Conservation (phyloP, 92 coral and sea anemone species). For the Actinostola sp. region DNA sequence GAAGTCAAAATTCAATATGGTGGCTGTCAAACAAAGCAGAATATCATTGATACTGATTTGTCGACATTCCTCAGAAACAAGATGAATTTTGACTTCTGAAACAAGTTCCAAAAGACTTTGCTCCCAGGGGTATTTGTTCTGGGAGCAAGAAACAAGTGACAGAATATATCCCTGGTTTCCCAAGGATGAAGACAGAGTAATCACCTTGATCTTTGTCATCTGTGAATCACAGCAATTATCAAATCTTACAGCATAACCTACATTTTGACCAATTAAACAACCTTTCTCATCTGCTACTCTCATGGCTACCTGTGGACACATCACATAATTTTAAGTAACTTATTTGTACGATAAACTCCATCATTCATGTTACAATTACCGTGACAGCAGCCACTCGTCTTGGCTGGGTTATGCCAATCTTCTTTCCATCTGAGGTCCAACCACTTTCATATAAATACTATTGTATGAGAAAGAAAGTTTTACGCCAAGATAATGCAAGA, state of each 20-base stretch:
- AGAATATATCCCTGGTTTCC: too few relatives aligned
- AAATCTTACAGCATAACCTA: conserved; percentile 94
- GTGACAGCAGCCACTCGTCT: conserved; percentile 96
- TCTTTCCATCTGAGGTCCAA: conserved; percentile 78
- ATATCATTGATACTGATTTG: too few relatives aligned
- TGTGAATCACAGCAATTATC: conserved; percentile 94
- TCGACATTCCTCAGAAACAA: too few relatives aligned
- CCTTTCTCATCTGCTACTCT: conserved; percentile 95
- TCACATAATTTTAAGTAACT: background rate
- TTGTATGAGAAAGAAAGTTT: background rate
- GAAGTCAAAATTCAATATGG: too few relatives aligned
- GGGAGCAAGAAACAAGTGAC: too few relatives aligned
- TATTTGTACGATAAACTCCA: too few relatives aligned
- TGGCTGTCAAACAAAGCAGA: too few relatives aligned
- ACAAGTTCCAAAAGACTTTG: too few relatives aligned
- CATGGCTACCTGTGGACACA: conserved; percentile 67
- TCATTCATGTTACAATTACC: conserved; percentile 18
- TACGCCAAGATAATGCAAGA: too few relatives aligned
- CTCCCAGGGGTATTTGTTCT: too few relatives aligned
- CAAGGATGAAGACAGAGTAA: background rate
- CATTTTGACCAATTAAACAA: conserved; percentile 86
- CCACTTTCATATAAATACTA: conserved; percentile 97
- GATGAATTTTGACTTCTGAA: too few relatives aligned
- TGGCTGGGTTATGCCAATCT: conserved; percentile 92
- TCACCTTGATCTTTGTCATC: conserved; percentile 74